Evolutionary conservation across 53 echinoderm and acorn worm species (phyloP), one percentile per base, ranked within the genome.

Genomic region (Hippasteria phrygiana): DNA sequence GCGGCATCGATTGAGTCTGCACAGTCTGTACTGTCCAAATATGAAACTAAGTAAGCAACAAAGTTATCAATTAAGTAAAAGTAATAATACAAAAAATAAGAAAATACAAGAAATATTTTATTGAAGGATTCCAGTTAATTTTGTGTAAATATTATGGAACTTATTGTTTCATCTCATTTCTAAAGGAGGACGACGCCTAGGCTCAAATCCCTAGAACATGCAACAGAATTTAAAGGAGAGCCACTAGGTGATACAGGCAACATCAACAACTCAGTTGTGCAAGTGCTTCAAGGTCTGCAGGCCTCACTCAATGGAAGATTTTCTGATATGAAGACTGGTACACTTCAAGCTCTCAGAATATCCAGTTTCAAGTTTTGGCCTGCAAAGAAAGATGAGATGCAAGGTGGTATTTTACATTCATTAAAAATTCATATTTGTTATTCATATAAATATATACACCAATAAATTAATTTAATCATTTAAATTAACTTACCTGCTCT

Each of bases 351-450:
- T 28, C 67, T 66, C 29, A 37, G 69, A 11, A 67, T 83, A 22
- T 66, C 43, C 41, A 83, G 67, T 62, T 83, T 83, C 50, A 83
- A 83, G 40, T 83, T 83, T 43, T 83, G 83, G 83, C 83, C 83
- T 62, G 69, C 83, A 42, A 66, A 14, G 20, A 65, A 66, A 39
- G 46, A 43, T 17, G 83, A 83, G 22, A 65, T 47, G 26, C 42
- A 65, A 83, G 83, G 83, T 83, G 27, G 31, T 56, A 56, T 56
- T 56, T 56, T 56, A 56, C 6, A 18, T 56, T n/a, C n/a, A 56
- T 56, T 7, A 56, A 56, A 56, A 4, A 56, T 56, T 56, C 20
- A 8, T 56, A n/a, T 56, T 56, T 56, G 56, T 56, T 56, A 56
- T n/a, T 18, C 4, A 18, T 18, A 18, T 18, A 18, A 7, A 56